Evolutionary conservation across 2,113 vertebrate species (phyloP), one percentile per base, ranked within the genome.

Genomic region (Dromas ardeola): DNA sequence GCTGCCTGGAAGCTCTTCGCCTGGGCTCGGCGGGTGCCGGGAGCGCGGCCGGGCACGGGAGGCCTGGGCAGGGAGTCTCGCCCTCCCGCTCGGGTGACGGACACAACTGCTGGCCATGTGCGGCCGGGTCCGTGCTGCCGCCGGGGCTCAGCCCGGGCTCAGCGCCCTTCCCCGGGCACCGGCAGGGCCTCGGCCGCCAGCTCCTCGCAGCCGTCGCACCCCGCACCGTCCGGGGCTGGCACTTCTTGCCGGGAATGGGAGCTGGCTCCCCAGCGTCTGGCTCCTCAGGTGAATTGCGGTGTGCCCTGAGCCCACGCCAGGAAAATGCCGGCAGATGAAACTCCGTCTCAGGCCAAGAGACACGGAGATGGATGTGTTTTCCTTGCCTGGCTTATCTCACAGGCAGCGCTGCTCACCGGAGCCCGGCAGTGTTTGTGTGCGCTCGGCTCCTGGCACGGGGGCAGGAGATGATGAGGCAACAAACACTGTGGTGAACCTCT

Each of bases 251-350:
- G 38, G 88, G 53, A 93, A 87, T 23, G 77, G 94, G 56, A 93
- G 94, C 83, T 5, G 96, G 95, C 94, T 96, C 97, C 96, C 93
- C 16, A 3, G 88, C 81, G 86, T 89, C 97, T 97, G 95, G 86
- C 92, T 95, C 91, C 93, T 27, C 77, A 61, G 95, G 88, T 95
- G 83, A 70, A 69, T 55, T 89, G 96, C 32, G 91, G 89, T 34
- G 80, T 27, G 96, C 89, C 85, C 95, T 93, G 94, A 93, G 94
- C 86, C 72, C 23, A 6, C 3, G 95, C 96, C 97, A 96, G 95
- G 93, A 95, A 97, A 94, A 89, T 56, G 73, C 95, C 86, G 65
- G 94, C 77, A 88, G 95, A 94, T 19, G 77, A 95, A 95, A 85
- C 95, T 53, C 81, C 25, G 0, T 79, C 91, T 56, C 70, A 82